Base-by-base conservation (phyloP, 2,888 invertebrate genomes). In the Hecatera dysodea region DNA sequence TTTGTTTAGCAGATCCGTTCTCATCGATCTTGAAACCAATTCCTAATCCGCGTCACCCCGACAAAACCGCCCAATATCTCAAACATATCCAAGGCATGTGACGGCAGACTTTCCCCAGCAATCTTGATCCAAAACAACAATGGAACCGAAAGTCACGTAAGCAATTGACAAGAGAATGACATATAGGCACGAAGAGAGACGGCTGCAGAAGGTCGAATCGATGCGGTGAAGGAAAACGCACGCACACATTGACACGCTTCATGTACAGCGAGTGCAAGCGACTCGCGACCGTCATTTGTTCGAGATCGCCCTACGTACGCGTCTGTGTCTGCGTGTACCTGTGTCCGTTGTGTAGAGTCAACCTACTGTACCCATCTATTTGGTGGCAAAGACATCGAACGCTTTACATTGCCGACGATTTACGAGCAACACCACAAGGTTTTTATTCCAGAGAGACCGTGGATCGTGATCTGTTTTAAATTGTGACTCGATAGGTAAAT, bases 391-490 rank as follows among this genome's bases (percentile, higher is more conserved):
- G 12, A 66, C 61, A 70, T 46, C 22, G 48, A 57, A 33, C 22
- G 67, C 27, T 67, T 77, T 82, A 81, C 79, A 81, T 78, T 72
- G 68, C 68, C 48, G 52, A 62, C 78, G 62, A 81, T 81, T 84
- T 82, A 81, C 68, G 84, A 81, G 61, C 61, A 62, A 65, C 67
- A 63, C 39, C 64, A 27, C 46, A 55, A 33, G 50, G 48, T 74
- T 74, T 75, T 82, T 70, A 78, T 75, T 67, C 79, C 57, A 52
- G 29, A 52, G 63, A 64, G 65, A 48, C 70, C 66, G 53, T 69
- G 79, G 82, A 66, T 84, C 79, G 82, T 83, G 84, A 84, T 84
- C 79, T 83, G 82, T 84, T 83, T 84, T 72, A 84, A 84, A 82
- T 84, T 76, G 84, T 76, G 72, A 71, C 68, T 67, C 22, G 55